These are phyloP conservation scores for Cryptomyrus ogoouensis DNA, from an alignment of 2,113 vertebrate species.

Conservation along the genomic window DNA sequence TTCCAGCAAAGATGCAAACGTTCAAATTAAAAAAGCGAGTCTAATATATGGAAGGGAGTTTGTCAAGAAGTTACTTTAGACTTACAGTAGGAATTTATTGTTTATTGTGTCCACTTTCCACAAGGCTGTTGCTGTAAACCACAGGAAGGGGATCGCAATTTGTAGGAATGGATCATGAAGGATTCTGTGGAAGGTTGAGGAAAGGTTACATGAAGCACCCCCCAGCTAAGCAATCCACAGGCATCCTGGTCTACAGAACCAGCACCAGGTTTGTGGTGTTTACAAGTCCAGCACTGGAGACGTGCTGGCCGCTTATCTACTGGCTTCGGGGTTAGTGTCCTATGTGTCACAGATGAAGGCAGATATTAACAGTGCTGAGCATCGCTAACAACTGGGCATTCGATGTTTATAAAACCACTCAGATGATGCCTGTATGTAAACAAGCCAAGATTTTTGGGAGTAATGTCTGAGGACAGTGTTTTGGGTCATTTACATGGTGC, in stretches of 20 bases:
- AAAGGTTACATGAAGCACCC: background rate
- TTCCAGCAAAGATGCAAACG: background rate
- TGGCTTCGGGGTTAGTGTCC: background rate
- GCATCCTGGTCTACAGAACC: background rate
- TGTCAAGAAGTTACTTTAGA: background rate
- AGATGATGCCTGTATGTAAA: background rate
- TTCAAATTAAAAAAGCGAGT: background rate
- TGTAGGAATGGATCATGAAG: background rate
- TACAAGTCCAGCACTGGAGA: background rate
- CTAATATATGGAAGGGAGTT: background rate
- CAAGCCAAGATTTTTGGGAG: background rate
- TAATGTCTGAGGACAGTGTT: background rate
- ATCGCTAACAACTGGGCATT: background rate
- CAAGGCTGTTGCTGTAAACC: background rate
- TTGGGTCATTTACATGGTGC: background rate
- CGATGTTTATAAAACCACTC: background rate
- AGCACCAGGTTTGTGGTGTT: background rate
- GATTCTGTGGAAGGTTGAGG: background rate
- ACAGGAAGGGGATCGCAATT: background rate
- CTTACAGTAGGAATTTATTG: background rate
- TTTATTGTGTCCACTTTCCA: background rate
- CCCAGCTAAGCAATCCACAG: background rate
- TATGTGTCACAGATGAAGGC: background rate
- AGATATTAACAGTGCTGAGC: background rate
- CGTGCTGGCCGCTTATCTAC: background rate